phyloP scores from a whole-genome alignment of 2,113 vertebrate species.

The Coptodon rendalli region DNA sequence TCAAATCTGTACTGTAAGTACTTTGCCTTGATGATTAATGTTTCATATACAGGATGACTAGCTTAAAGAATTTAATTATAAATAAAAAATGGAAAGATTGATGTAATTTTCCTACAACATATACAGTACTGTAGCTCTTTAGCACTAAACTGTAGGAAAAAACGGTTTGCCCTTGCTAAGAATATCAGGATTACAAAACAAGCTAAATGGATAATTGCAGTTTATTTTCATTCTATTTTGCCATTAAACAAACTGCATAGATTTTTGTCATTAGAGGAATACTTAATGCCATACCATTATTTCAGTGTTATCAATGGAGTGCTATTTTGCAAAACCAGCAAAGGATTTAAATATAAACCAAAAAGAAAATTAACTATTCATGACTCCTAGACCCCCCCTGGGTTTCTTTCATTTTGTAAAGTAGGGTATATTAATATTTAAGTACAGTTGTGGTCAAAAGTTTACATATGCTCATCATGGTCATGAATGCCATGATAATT shows the following conservation, averaged over 20 bases:
- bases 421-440: slow-evolving; percentile 41
- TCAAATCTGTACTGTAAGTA: not conserved
- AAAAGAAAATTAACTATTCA: slow-evolving; percentile 46
- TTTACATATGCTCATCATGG: not conserved
- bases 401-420: slow-evolving; percentile 34
- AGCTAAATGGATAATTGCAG: not conserved
- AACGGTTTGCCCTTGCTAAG: not conserved
- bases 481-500: not conserved
- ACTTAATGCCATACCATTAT: not conserved
- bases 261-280: not conserved
- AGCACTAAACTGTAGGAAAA: not conserved
- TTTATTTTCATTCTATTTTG: not conserved
- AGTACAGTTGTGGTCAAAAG: not conserved
- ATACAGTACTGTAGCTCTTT: not conserved
- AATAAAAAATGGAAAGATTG: not conserved
- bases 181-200: not conserved
- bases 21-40: not conserved
- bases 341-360: slow-evolving; percentile 11
- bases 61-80: not conserved
- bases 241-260: not conserved
- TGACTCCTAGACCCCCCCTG: not conserved
- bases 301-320: not conserved
- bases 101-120: not conserved
- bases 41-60: not conserved
- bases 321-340: not conserved